Evolutionary conservation across 37 sponge, comb jelly and placozoan genomes (phyloP).

Genomic region (Oopsacas minuta): DNA sequence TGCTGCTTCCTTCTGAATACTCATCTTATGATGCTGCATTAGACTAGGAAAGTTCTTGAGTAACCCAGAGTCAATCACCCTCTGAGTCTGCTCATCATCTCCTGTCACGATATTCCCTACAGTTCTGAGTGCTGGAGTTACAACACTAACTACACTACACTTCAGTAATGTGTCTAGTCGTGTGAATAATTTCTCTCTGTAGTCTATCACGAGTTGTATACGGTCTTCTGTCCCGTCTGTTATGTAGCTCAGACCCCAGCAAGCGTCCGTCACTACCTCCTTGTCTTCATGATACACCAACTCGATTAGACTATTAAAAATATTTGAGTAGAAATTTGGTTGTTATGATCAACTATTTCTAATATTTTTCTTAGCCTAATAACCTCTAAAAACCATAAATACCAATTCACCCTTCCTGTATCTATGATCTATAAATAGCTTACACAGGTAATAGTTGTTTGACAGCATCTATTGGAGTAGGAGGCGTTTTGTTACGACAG

Average conservation of each 20-base stretch:
- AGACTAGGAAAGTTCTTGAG: constrained; percentile 48
- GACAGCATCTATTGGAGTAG: constrained; percentile 68
- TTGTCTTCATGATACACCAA: neutral
- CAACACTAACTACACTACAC: constrained; percentile 20
- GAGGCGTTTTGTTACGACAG: constrained; percentile 88
- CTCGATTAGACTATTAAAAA: neutral
- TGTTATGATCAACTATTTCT: too few species aligned
- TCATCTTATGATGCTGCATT: constrained; percentile 53
- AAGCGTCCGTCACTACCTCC: constrained; percentile 73
- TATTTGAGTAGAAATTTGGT: neutral
- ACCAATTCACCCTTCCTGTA: too few species aligned
- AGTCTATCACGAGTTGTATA: constrained; percentile 47
- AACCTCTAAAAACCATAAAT: too few species aligned
- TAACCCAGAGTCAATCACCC: constrained; percentile 42
- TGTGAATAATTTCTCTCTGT: constrained; percentile 31
- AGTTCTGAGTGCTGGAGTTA: constrained; percentile 72
- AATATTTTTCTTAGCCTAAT: too few species aligned
- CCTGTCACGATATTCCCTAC: constrained; percentile 95
- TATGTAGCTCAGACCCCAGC: constrained; percentile 83
- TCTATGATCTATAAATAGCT: neutral
- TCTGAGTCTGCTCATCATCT: constrained; percentile 80
- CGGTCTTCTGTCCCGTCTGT: constrained; percentile 78
- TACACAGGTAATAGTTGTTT: constrained; percentile 42
- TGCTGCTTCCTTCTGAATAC: constrained; percentile 96
- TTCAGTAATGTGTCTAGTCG: constrained; percentile 35